phyloP scores from a whole-genome alignment of 2,797 vertebrate genomes.

The Scarus forsteni region DNA sequence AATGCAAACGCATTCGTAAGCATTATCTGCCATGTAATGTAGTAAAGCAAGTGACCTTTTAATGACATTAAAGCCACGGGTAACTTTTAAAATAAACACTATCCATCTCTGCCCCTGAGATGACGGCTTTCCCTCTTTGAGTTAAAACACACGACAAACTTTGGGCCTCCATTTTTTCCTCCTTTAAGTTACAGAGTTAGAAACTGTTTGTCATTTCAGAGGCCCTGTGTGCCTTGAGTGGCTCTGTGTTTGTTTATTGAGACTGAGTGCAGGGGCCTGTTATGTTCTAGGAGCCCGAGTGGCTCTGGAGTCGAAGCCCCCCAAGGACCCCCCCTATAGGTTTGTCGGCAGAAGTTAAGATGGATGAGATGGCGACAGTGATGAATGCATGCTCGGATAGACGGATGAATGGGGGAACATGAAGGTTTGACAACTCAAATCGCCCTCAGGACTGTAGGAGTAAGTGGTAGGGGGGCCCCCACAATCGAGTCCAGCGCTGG shows the following conservation, averaged over 20 bases:
- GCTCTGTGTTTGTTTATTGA: constrained; percentile 86
- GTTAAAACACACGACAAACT: constrained; percentile 65
- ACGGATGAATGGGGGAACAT: constrained; percentile 83
- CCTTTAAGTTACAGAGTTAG: constrained; percentile 45
- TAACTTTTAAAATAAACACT: too few species aligned
- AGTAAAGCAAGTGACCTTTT: too few species aligned
- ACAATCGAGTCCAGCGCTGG: constrained; percentile 54
- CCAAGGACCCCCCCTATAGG: constrained; percentile 31
- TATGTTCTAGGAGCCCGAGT: constrained; percentile 74
- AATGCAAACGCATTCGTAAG: too few species aligned
- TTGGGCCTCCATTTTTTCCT: constrained; percentile 38
- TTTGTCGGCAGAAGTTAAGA: constrained; percentile 79
- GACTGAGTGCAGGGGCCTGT: constrained; percentile 76
- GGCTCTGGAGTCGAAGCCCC: constrained; percentile 70
- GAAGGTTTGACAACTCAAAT: constrained; percentile 78
- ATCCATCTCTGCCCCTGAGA: constrained; percentile 6
- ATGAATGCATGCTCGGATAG: constrained; percentile 77
- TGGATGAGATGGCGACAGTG: constrained; percentile 83
- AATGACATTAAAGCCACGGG: too few species aligned
- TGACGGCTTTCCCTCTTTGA: constrained; percentile 35
- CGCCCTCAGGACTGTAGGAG: constrained; percentile 68
- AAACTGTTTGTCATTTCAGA: constrained; percentile 79
- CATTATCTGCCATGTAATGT: too few species aligned
- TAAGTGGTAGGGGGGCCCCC: constrained; percentile 55
- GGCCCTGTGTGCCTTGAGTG: constrained; percentile 74